Conservation (phyloP, 2,888 invertebrate species). For the Argynnis bischoffii region DNA sequence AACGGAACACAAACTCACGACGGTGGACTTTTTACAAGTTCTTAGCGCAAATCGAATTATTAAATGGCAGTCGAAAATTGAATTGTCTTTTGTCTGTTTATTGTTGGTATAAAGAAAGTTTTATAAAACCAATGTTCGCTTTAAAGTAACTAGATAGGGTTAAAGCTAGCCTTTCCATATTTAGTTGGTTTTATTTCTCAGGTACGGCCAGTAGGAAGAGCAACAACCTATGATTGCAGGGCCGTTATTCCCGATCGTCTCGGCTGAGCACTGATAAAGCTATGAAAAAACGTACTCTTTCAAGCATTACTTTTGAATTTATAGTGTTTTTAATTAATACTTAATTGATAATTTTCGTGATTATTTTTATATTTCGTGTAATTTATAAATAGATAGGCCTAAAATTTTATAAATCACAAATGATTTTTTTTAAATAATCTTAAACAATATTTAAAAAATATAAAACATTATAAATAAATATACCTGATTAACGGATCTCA, state of each 20-base stretch:
- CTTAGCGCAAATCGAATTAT: slow-evolving; percentile 35
- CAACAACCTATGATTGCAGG: slow-evolving; percentile 82
- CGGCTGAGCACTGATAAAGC: slow-evolving; percentile 64
- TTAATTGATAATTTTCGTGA: background rate
- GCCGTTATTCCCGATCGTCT: slow-evolving; percentile 77
- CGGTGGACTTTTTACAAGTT: slow-evolving; percentile 37
- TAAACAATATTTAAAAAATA: slow-evolving; percentile 8
- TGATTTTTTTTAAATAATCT: background rate
- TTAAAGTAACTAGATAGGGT: slow-evolving; percentile 24
- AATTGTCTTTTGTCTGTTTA: slow-evolving; percentile 6
- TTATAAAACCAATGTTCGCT: background rate
- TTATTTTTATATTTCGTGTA: background rate
- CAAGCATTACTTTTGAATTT: slow-evolving; percentile 45
- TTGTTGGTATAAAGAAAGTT: slow-evolving; percentile 2
- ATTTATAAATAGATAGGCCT: background rate
- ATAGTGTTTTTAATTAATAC: slow-evolving; percentile 13
- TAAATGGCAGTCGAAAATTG: slow-evolving; percentile 20
- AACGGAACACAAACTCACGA: slow-evolving; percentile 45
- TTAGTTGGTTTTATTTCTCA: slow-evolving; percentile 64
- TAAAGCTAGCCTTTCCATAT: slow-evolving; percentile 53
- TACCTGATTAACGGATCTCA: slow-evolving; percentile 74
- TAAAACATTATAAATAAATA: slow-evolving; percentile 28
- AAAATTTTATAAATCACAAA: background rate
- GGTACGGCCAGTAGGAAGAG: slow-evolving; percentile 70
- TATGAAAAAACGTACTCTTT: slow-evolving; percentile 49